Percentiles rank a stretch among this genome's conserved stretches.
These are phyloP conservation scores for Spea hammondii DNA, from an alignment of 2,797 vertebrate genomes.

Conservation along the genomic window DNA sequence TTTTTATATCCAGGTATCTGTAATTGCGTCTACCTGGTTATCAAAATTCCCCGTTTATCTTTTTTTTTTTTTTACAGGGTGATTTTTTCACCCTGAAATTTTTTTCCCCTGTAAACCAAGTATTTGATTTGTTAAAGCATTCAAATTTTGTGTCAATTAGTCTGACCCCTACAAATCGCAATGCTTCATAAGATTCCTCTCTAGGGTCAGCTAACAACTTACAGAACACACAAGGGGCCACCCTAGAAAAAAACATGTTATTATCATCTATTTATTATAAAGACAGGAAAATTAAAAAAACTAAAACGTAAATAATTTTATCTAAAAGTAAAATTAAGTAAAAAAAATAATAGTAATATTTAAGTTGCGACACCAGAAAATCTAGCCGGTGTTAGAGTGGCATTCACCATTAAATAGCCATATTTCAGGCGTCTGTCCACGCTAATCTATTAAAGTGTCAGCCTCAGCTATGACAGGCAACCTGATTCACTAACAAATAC, in stretches of 20 bases:
- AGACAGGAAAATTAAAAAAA: no score
- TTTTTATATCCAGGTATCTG: no score
- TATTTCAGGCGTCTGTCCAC: conserved; percentile 60
- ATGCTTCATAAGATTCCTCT: background rate
- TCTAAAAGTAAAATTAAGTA: no score
- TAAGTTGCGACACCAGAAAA: background rate
- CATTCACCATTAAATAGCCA: conserved; percentile 55
- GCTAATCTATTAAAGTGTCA: conserved; percentile 63
- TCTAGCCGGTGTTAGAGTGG: conserved; percentile 12
- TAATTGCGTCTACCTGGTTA: no score
- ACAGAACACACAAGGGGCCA: conserved; percentile 8
- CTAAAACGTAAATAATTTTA: no score
- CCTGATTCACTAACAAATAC: conserved; percentile 47
- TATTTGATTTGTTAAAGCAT: background rate
- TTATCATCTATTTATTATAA: no score
- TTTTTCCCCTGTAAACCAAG: background rate
- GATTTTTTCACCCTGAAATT: background rate
- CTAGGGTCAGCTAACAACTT: background rate
- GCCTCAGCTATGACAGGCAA: conserved; percentile 43
- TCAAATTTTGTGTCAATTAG: background rate
- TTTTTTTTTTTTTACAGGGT: background rate
- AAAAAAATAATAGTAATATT: background rate
- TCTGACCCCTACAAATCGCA: background rate
- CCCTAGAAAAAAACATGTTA: no score
- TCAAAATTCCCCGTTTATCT: no score